A percentile compares a stretch with the other conserved stretches of the same genome.
Conservation (phyloP, 2,113 vertebrate species). For the Chloropsis hardwickii region DNA sequence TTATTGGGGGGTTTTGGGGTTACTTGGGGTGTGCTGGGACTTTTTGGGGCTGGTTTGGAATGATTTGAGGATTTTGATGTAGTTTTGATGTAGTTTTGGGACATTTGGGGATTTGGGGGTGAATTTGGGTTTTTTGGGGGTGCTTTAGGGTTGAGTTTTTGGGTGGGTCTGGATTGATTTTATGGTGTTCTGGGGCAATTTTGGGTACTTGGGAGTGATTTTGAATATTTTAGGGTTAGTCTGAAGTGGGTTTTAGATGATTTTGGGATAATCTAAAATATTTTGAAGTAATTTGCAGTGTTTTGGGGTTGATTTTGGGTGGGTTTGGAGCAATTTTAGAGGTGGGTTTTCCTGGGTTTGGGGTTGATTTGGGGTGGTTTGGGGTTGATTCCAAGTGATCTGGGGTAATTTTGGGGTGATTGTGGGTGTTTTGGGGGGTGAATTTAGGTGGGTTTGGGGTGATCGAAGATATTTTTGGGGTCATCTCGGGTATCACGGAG, state of each 20-base stretch:
- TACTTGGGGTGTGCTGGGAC: neutral
- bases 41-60: accelerated
- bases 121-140: neutral
- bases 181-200: neutral
- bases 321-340: too few relatives aligned
- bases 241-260: accelerated
- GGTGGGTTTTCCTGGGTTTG: neutral
- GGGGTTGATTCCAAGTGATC: neutral
- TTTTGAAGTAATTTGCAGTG: too few relatives aligned
- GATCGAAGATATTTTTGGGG: too few relatives aligned
- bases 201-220: neutral
- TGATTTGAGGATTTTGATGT: neutral
- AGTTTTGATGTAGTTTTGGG: too few relatives aligned
- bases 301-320: too few relatives aligned
- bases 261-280: neutral
- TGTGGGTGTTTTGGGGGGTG: neutral
- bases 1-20: neutral
- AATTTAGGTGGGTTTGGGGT: neutral
- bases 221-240: neutral
- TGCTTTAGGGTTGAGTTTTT: neutral
- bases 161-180: too few relatives aligned
- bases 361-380: too few relatives aligned
- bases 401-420: neutral
- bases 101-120: neutral
- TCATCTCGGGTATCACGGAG: neutral